phyloP scores from a whole-genome alignment of 1,140 invertebrate genomes.

The Onthophagus taurus region DNA sequence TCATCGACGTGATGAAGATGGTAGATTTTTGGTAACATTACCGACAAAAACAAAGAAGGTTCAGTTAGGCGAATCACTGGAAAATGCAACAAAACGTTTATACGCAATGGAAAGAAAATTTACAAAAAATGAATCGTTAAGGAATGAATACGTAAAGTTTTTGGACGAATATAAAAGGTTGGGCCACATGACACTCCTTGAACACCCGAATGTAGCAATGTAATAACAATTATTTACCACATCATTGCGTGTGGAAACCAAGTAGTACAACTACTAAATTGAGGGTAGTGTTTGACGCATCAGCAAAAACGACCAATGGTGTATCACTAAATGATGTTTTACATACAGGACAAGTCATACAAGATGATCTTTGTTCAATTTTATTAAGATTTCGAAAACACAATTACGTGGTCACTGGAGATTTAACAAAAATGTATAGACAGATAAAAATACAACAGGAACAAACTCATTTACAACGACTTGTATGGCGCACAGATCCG shows the following conservation, averaged over 20 bases:
- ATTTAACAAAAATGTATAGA: background rate
- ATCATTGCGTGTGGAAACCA: background rate
- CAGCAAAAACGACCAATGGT: conserved; percentile 18
- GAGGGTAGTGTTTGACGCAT: background rate
- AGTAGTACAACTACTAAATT: background rate
- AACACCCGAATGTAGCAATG: background rate
- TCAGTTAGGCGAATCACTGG: background rate
- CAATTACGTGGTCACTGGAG: background rate
- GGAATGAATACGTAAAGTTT: too few species aligned
- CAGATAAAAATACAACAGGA: conserved; percentile 23
- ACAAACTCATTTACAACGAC: conserved; percentile 35
- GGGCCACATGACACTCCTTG: background rate
- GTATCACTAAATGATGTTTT: conserved; percentile 26
- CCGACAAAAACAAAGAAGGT: background rate
- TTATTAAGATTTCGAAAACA: background rate
- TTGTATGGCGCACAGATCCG: conserved; percentile 34
- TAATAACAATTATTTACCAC: background rate
- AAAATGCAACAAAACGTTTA: background rate
- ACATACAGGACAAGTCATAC: background rate
- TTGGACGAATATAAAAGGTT: background rate
- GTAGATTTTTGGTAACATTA: background rate
- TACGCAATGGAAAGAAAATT: background rate
- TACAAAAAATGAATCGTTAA: too few species aligned
- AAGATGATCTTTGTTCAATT: background rate
- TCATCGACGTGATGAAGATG: background rate